Evolutionary conservation across 2,113 vertebrate genomes (phyloP).

Genomic region (Progne subis): DNA sequence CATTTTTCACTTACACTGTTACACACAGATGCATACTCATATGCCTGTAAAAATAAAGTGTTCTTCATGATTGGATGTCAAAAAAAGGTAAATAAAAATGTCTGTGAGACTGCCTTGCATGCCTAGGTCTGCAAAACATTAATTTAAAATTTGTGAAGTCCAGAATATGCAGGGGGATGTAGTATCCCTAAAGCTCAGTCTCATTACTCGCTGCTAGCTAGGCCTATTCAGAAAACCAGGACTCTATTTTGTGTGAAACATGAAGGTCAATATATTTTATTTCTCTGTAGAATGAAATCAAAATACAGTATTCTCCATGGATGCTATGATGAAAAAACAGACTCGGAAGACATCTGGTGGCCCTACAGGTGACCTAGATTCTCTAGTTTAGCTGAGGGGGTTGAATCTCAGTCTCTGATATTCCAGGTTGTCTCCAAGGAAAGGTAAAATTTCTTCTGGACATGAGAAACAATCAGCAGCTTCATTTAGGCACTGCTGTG

Average conservation of each 20-base stretch:
- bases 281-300: not conserved
- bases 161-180: not conserved
- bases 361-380: not conserved
- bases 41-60: not conserved
- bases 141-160: not conserved
- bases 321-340: not conserved
- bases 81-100: not conserved
- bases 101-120: not conserved
- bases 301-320: not conserved
- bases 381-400: not conserved
- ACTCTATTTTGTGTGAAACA: not conserved
- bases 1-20: not conserved
- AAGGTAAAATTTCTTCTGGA: not conserved
- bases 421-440: not conserved
- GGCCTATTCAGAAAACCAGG: not conserved
- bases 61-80: not conserved
- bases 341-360: not conserved
- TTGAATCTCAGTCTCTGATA: not conserved
- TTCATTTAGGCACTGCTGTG: not conserved
- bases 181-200: not conserved
- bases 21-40: not conserved
- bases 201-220: not conserved
- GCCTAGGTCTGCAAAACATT: not conserved
- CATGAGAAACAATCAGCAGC: not conserved
- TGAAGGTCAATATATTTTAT: not conserved